Conservation (phyloP, 2,888 invertebrate species). For the Luperina nickerlii region DNA sequence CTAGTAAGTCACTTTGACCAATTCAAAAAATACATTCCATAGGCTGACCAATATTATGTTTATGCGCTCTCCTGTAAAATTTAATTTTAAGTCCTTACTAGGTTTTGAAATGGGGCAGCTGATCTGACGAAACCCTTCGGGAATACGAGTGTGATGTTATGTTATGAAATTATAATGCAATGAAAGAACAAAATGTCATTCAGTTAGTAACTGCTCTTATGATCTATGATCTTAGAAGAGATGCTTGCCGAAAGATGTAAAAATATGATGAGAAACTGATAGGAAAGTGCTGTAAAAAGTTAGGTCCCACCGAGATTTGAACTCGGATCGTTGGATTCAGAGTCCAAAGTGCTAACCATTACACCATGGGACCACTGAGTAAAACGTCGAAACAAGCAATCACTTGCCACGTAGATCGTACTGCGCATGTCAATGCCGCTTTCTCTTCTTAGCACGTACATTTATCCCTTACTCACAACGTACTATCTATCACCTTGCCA, state of each 20-base stretch:
- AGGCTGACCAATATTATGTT: no score
- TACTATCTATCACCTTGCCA: constrained; percentile 2
- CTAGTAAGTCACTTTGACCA: no score
- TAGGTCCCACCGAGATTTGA: constrained; percentile 94
- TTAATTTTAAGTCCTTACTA: no score
- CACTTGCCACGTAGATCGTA: constrained; percentile 48
- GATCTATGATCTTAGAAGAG: no score
- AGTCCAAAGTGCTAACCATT: constrained; percentile 95
- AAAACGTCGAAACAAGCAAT: constrained; percentile 63
- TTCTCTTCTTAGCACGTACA: constrained; percentile 26
- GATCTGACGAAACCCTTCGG: neutral
- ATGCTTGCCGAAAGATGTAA: neutral
- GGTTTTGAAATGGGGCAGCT: no score
- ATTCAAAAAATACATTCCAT: no score
- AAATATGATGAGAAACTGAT: neutral
- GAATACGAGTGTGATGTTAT: neutral
- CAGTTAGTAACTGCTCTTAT: neutral
- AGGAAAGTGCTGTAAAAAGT: constrained; percentile 52
- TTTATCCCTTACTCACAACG: constrained; percentile 25
- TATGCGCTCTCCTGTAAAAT: no score
- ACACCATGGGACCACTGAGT: constrained; percentile 92
- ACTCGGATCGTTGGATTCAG: constrained; percentile 95
- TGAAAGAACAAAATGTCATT: neutral
- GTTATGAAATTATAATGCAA: neutral
- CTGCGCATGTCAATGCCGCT: constrained; percentile 73